Evolutionary conservation across 64 coral and sea anemone genomes (phyloP), one percentile per base, ranked within the genome.

Genomic region (Anthopleura sola): DNA sequence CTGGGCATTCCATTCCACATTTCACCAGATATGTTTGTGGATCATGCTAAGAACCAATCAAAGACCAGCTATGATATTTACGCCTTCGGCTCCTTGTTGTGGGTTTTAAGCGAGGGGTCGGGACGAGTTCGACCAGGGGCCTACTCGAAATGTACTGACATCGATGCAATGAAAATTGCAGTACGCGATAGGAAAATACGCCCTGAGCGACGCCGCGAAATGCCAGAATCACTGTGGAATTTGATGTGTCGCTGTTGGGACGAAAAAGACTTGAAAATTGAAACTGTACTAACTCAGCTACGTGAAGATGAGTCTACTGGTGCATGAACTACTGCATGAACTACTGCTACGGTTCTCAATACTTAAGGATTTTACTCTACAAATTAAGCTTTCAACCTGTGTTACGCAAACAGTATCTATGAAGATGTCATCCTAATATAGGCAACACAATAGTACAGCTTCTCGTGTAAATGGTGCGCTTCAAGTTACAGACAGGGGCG

Each of bases 1-100:
- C 54, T 91, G 13, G 89, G 89, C 3, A n/a, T 48, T 34, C 89
- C 89, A 14, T 91, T 91, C 77, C 89, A 91, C 32, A 91, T 91
- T 38, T 91, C 89, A 85, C 89, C 84, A 7, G 89, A 86, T 36
- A 91, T 91, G 89, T 91, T 86, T 74, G 24, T 21, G 6, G 39
- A 56, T 24, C 75, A 85, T 33, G 36, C 55, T 17, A 80, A 49
- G 64, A 76, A 71, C 37, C 46, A 68, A 31, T 85, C 85, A 21
- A 81, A 56, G 37, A 16, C 32, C 58, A 86, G 74, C 5, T 91
- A 80, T 78, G 89, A 91, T 75, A 81, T 91, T 44, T 91, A 91
- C 37, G 89, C 89, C 16, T 91, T 86, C 62, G 89, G 89, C 54
- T 86, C 85, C 13, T 55, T 91, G 3, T 29, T 85, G 28, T 91